These are phyloP conservation scores for Ictalurus punctatus DNA, from an alignment of 2,113 vertebrate genomes.

Conservation along the genomic window DNA sequence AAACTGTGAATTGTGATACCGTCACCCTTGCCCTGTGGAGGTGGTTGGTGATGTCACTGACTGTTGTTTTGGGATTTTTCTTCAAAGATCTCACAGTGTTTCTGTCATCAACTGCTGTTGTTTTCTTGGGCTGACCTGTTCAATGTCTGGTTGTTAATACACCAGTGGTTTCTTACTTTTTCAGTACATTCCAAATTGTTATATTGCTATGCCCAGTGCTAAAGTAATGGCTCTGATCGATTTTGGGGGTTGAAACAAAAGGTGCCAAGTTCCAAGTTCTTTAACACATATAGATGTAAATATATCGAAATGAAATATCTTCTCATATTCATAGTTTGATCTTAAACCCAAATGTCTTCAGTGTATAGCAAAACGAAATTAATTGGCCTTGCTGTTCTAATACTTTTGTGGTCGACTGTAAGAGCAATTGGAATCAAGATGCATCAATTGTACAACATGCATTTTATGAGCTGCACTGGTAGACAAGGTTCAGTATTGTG, in stretches of 20 bases:
- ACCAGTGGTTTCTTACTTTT: neutral
- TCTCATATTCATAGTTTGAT: neutral
- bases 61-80: no score
- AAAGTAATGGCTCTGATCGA: neutral
- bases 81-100: no score
- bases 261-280: neutral
- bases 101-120: no score
- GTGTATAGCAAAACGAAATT: neutral
- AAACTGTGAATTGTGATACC: no score
- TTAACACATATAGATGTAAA: neutral
- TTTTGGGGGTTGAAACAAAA: neutral
- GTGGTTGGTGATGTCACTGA: no score
- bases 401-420: neutral
- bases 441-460: neutral
- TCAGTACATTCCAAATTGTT: neutral
- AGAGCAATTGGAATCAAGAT: conserved; percentile 11
- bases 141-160: neutral
- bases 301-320: neutral
- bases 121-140: neutral
- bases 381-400: neutral
- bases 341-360: neutral
- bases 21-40: no score
- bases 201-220: neutral
- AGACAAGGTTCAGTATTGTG: conserved; percentile 23
- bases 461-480: conserved; percentile 10